Evolutionary conservation across 2,797 vertebrate species (phyloP).

Genomic region (Antennarius maculatus): DNA sequence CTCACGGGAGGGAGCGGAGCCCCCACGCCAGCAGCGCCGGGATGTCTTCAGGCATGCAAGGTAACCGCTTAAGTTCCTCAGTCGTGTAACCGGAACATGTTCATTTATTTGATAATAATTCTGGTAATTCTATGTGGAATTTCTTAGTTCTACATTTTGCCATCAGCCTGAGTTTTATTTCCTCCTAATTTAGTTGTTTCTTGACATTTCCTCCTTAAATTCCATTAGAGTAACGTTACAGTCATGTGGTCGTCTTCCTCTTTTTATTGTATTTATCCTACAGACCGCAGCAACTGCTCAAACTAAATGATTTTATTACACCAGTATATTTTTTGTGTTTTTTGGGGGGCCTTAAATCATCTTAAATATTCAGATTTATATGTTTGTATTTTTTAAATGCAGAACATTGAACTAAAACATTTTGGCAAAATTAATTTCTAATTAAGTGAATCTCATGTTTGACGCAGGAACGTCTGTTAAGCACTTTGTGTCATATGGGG

Average conservation of each 20-base stretch:
- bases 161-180: conserved; percentile 15
- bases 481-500: too few relatives aligned
- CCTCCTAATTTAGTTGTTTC: conserved; percentile 5
- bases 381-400: too few relatives aligned
- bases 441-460: too few relatives aligned
- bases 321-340: too few relatives aligned
- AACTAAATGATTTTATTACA: neutral
- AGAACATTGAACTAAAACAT: too few relatives aligned
- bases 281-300: neutral
- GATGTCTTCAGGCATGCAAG: conserved; percentile 72
- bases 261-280: conserved; percentile 3
- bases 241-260: conserved; percentile 34
- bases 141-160: conserved; percentile 1
- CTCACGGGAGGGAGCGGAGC: conserved; percentile 71
- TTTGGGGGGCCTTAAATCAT: too few relatives aligned
- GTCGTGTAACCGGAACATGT: too few relatives aligned
- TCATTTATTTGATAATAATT: neutral
- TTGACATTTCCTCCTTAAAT: conserved; percentile 32
- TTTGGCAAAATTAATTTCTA: too few relatives aligned
- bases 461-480: too few relatives aligned
- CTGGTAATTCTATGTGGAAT: neutral
- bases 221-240: conserved; percentile 2
- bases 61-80: conserved; percentile 48
- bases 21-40: conserved; percentile 62
- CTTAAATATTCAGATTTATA: too few relatives aligned